Evolutionary conservation across 2,113 vertebrate species (phyloP), one percentile per base, ranked within the genome.

Genomic region (Notechis scutatus): DNA sequence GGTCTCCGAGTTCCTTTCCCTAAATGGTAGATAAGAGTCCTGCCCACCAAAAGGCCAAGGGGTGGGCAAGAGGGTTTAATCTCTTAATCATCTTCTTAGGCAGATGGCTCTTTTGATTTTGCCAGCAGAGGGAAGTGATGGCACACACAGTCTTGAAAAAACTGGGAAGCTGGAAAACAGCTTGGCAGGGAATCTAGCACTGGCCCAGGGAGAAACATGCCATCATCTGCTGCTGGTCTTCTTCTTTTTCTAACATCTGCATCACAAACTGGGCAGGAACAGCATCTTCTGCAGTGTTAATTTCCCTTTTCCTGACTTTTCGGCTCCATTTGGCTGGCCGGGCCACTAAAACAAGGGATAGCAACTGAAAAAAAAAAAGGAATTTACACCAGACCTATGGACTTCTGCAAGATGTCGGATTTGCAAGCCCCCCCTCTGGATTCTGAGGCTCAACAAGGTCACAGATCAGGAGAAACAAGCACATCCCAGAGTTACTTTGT

Each of bases 141-240:
- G 54, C 8, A 50, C 85, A 56, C 29, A 8, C 42, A 56, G 29
- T 50, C 87, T 88, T 90, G 42, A 7, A 85, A 54, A 95, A 91
- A 21, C 55, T 21, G 2, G 69, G 34, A 29, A 15, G 90, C 64
- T 39, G n/a, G 69, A 74, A 29, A 15, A 88, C 89, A 50, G 57
- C 54, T 89, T 64, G 55, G 90, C 61, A 4, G 0, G 0, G 0
- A 45, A 81, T 18, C 20, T 55, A 34, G 2, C 42, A 11, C 21
- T 90, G 9, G 69, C 69, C 88, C 34, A 50, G 69, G 86, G 29
- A 69, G 50, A 90, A 29, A 34, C 88, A 50, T 59, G 88, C 54
- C 85, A 54, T 50, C 55, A 85, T 88, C 54, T 85, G 64, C 29
- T 85, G 64, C 54, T 81, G 5, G 3, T 15, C n/a, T n/a, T n/a